A percentile compares a stretch with the other conserved stretches of the same genome.
These are phyloP conservation scores for Blastobasis adustella DNA, from an alignment of 2,888 invertebrate species.

Conservation along the genomic window DNA sequence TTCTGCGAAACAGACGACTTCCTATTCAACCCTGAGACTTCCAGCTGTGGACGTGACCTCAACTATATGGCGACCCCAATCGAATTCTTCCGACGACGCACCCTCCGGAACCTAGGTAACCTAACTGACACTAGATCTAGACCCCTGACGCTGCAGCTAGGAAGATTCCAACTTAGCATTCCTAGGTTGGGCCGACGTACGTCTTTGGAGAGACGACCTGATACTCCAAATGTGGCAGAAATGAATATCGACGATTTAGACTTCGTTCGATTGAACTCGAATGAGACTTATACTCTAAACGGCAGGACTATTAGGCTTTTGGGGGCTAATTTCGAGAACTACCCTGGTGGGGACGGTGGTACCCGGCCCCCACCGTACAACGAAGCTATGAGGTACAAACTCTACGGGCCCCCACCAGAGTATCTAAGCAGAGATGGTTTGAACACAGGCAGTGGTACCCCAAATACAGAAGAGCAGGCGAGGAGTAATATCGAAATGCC, in stretches of 20 bases:
- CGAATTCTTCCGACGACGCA: constrained; percentile 34
- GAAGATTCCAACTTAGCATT: constrained; percentile 51
- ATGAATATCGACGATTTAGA: constrained; percentile 50
- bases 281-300: constrained; percentile 61
- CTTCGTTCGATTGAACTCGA: constrained; percentile 41
- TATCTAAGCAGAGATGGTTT: constrained; percentile 47
- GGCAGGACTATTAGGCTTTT: constrained; percentile 56
- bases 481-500: constrained; percentile 56
- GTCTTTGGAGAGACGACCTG: constrained; percentile 34
- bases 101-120: constrained; percentile 35
- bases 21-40: constrained; percentile 35
- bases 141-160: constrained; percentile 49
- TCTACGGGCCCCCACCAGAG: constrained; percentile 64
- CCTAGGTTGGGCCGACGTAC: constrained; percentile 38
- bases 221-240: constrained; percentile 57
- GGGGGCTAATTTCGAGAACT: constrained; percentile 57
- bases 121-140: constrained; percentile 20
- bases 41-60: constrained; percentile 32
- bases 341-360: constrained; percentile 31
- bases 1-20: constrained; percentile 39
- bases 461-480: constrained; percentile 39
- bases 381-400: constrained; percentile 54
- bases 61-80: constrained; percentile 45
- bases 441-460: constrained; percentile 18
- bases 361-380: constrained; percentile 54